phyloP scores from a whole-genome alignment of 2,113 vertebrate genomes.

The Oriolus oriolus region DNA sequence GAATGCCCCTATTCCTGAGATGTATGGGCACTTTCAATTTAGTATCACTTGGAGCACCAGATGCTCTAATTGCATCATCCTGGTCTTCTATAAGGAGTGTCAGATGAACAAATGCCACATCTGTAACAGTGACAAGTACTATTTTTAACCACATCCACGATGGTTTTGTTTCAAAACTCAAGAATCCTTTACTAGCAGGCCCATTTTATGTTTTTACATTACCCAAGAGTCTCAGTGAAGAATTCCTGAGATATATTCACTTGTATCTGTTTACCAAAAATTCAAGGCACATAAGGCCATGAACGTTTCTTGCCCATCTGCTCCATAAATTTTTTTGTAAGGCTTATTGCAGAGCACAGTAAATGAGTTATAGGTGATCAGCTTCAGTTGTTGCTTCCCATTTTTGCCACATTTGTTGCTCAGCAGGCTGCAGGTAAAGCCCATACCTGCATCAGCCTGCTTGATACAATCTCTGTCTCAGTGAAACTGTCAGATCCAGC shows the following conservation, averaged over 20 bases:
- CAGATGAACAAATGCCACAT: neutral
- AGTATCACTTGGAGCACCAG: neutral
- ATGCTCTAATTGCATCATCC: neutral
- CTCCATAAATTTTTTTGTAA: conserved; percentile 23
- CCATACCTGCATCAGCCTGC: neutral
- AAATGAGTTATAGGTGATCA: conserved; percentile 24
- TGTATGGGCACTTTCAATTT: neutral
- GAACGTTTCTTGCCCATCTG: conserved; percentile 58
- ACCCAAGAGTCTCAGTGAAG: neutral
- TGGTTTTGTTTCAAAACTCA: neutral
- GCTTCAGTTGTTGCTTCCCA: conserved; percentile 13
- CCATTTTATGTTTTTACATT: neutral
- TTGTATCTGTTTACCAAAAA: neutral
- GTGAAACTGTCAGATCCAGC: neutral
- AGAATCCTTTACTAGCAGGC: neutral
- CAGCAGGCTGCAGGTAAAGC: neutral
- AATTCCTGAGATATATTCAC: neutral
- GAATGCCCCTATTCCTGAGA: neutral
- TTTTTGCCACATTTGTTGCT: neutral
- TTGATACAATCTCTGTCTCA: neutral
- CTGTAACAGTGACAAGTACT: neutral
- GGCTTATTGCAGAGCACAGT: neutral
- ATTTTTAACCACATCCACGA: neutral
- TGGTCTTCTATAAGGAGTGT: neutral
- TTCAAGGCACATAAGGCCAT: conserved; percentile 12